Evolutionary conservation across 2,888 invertebrate genomes (phyloP).

Genomic region (Cryptocephalus moraei): DNA sequence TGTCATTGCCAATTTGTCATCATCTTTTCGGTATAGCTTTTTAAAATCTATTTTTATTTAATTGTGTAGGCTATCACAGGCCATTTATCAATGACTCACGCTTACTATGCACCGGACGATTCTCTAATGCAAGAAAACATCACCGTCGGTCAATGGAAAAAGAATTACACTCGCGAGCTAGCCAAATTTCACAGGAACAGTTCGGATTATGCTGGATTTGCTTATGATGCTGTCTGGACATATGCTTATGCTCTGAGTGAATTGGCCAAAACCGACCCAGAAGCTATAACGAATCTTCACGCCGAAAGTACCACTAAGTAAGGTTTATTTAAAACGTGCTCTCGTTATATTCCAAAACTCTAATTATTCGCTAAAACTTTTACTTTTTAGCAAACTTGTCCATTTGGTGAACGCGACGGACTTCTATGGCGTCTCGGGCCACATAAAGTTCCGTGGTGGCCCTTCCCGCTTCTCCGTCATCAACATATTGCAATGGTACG

Average conservation of each 20-base stretch:
- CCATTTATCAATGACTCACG: constrained; percentile 59
- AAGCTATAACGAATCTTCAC: constrained; percentile 46
- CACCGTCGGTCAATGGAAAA: constrained; percentile 54
- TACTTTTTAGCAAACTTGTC: constrained; percentile 44
- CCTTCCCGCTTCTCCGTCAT: constrained; percentile 55
- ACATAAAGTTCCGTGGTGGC: constrained; percentile 57
- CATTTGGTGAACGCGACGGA: constrained; percentile 53
- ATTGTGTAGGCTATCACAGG: constrained; percentile 54
- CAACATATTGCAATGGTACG: constrained; percentile 50
- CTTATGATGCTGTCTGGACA: constrained; percentile 76
- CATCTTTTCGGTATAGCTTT: no score
- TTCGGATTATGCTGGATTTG: constrained; percentile 63
- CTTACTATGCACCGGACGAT: constrained; percentile 53
- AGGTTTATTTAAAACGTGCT: constrained; percentile 14
- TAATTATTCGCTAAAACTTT: not conserved
- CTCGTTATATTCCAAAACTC: not conserved
- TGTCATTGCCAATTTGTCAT: no score
- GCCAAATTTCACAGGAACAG: constrained; percentile 28
- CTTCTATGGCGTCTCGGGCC: constrained; percentile 65
- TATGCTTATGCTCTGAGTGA: constrained; percentile 62
- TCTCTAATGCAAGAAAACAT: constrained; percentile 52
- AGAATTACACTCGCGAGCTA: constrained; percentile 14
- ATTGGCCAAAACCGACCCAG: constrained; percentile 50
- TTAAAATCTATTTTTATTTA: no score
- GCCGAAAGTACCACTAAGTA: constrained; percentile 42